Evolutionary conservation across 1,140 invertebrate species (phyloP).

Genomic region (Atopsyche davidsoni): DNA sequence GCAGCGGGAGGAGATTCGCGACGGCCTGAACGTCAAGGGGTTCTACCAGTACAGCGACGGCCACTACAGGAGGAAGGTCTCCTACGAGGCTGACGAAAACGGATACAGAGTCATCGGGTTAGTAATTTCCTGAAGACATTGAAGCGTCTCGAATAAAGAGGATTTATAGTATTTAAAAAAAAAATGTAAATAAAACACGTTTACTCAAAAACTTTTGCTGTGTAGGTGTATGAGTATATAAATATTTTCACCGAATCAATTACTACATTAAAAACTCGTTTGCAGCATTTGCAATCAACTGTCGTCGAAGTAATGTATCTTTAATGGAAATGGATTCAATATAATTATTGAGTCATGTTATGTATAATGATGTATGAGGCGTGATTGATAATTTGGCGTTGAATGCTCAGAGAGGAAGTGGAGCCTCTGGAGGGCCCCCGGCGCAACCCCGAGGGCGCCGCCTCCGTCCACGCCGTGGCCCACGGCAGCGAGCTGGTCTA

Average conservation of each 20-base stretch:
- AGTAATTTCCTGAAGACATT: not conserved
- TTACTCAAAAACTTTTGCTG: too few species aligned
- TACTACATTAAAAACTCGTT: not conserved
- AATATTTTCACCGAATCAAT: conserved; percentile 7
- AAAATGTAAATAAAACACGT: too few species aligned
- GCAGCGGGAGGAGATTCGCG: conserved; percentile 41
- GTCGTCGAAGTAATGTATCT: too few species aligned
- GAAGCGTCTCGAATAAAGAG: not conserved
- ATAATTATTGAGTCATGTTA: too few species aligned
- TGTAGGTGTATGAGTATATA: too few species aligned
- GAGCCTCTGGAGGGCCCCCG: conserved; percentile 46
- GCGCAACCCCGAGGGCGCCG: conserved; percentile 41
- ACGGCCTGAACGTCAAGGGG: conserved; percentile 43
- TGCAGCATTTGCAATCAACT: too few species aligned
- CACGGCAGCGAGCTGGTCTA: conserved; percentile 37
- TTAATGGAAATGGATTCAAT: too few species aligned
- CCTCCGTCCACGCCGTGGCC: conserved; percentile 38
- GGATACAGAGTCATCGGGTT: conserved; percentile 48
- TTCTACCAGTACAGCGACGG: conserved; percentile 52
- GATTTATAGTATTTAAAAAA: too few species aligned
- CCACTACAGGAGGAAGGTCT: conserved; percentile 44
- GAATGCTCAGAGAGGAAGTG: conserved; percentile 38
- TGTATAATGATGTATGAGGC: too few species aligned
- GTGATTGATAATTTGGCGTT: too few species aligned
- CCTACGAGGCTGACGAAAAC: conserved; percentile 50